Base-by-base conservation (phyloP, 53 echinoderm and acorn worm genomes). In the Holothuria scabra region DNA sequence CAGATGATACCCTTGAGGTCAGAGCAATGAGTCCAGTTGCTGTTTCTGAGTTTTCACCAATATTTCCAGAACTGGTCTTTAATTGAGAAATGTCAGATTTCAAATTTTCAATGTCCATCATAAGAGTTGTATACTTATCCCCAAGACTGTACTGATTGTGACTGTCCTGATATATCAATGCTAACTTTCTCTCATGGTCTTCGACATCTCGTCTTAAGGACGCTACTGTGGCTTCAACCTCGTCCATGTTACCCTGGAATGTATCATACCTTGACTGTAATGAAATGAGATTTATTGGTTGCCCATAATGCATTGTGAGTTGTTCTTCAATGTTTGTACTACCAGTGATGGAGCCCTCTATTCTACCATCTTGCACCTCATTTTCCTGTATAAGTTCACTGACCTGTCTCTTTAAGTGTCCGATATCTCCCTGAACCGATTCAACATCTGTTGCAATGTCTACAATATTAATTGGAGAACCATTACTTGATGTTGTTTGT, bases 251-350 rank as follows among this genome's bases (percentile, higher is more conserved):
- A 52, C 61, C 64, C 13, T 81, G 82, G 48, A 81, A 64, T 64
- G 44, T 44, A 61, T 63, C n/a, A 19, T 61, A 35, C 28, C n/a
- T 21, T 35, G 82, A 81, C 18, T 81, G 82, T 61, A 81, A 31
- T 21, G 44, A 31, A 38, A 81, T 19, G 23, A 81, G 32, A 21
- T 81, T 63, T 12, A 81, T 13, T 20, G 35, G 34, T 16, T 41
- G 31, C 24, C 82, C 82, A 23, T 64, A 33, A 20, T 41, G 32
- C 14, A 56, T 32, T 32, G 82, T 38, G 20, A 64, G 37, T 22
- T 34, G 82, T 63, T 64, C 48, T n/a, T 29, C 37, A 19, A 81
- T 37, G 19, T 37, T 12, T 24, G 56, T 56, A n/a, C 24, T 55
- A 21, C 28, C 65, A 28, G 78, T 34, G 19, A 46, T 23, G 10